Evolutionary conservation across 2,113 vertebrate species (phyloP).

Genomic region (Pygoscelis antarcticus): DNA sequence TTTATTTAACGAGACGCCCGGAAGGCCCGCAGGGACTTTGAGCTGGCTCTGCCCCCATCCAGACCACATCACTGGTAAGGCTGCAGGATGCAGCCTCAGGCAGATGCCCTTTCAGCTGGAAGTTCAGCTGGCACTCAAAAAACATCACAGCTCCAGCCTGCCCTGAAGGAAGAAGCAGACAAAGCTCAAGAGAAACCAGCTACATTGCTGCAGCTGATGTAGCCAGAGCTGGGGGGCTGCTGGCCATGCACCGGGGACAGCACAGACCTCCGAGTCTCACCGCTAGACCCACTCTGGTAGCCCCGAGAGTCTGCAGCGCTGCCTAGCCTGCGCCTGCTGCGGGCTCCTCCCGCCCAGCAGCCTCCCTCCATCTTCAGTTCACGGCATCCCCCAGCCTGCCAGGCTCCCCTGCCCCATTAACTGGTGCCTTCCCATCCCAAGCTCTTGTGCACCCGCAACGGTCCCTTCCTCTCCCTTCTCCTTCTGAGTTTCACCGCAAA

Average conservation of each 20-base stretch:
- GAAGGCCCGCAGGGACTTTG: neutral
- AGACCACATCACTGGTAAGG: neutral
- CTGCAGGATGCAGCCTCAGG: neutral
- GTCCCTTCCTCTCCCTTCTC: neutral
- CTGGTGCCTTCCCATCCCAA: rapidly evolving
- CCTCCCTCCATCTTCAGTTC: neutral
- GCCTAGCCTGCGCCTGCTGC: neutral
- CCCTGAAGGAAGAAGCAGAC: neutral
- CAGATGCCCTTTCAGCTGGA: neutral
- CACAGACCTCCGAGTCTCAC: rapidly evolving
- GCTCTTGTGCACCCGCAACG: neutral
- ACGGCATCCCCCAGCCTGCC: neutral
- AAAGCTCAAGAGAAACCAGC: neutral
- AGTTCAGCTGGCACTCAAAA: neutral
- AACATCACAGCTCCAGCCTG: neutral
- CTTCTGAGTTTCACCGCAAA: neutral
- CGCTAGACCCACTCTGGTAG: too few species aligned
- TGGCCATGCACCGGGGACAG: neutral
- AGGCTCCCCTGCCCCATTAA: rapidly evolving
- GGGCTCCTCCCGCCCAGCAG: neutral
- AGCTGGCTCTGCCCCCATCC: neutral
- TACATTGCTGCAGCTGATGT: rapidly evolving
- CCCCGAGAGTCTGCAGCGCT: neutral
- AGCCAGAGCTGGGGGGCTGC: neutral
- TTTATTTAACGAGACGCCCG: neutral